These are phyloP conservation scores for Eira barbara DNA, from an alignment of 2,113 vertebrate genomes.

Conservation along the genomic window DNA sequence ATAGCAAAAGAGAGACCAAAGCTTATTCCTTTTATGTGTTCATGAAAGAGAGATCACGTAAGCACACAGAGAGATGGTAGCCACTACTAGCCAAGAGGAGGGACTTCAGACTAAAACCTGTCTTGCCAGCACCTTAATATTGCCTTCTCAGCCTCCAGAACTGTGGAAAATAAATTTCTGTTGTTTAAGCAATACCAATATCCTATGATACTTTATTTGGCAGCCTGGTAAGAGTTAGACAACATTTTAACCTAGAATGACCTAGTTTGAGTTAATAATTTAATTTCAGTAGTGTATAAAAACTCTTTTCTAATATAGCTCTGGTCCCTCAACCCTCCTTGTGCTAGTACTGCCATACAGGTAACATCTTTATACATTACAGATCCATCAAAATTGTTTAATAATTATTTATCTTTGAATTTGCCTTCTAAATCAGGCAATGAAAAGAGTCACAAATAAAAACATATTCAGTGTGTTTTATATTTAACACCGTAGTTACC, in stretches of 20 bases:
- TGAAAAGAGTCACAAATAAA: background rate
- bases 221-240: background rate
- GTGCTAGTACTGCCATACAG: background rate
- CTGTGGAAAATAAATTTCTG: background rate
- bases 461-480: background rate
- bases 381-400: background rate
- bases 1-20: background rate
- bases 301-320: background rate
- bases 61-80: no score
- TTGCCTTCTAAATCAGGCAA: background rate
- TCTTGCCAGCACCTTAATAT: background rate
- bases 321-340: background rate
- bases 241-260: background rate
- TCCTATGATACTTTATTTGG: background rate
- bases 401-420: background rate
- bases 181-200: background rate
- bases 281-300: background rate
- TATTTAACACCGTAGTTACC: background rate
- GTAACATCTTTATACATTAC: background rate
- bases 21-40: background rate
- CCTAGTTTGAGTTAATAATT: background rate
- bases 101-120: background rate
- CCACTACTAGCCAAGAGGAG: background rate
- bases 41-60: fast-evolving
- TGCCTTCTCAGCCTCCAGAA: no score